These are phyloP conservation scores for Oreochromis tanganicae DNA, from an alignment of 2,113 vertebrate species.

Conservation along the genomic window DNA sequence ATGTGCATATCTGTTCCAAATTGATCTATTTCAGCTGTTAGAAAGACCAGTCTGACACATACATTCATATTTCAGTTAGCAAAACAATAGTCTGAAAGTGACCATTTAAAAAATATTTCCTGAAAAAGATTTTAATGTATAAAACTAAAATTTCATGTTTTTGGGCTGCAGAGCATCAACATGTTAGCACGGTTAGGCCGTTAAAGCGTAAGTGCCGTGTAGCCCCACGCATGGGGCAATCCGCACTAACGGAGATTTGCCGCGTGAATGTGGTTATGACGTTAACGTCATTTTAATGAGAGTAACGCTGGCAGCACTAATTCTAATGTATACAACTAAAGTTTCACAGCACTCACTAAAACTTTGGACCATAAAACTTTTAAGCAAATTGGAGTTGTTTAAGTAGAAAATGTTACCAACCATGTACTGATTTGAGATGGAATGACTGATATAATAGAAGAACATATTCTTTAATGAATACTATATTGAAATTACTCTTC, in stretches of 20 bases:
- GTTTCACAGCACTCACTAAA: background rate
- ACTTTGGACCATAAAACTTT: background rate
- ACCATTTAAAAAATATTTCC: background rate
- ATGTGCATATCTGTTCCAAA: background rate
- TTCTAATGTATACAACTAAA: background rate
- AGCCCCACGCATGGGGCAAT: background rate
- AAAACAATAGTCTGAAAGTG: background rate
- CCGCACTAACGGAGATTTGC: accelerated
- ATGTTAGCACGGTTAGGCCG: background rate
- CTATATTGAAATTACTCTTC: background rate
- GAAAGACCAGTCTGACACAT: background rate
- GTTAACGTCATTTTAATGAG: background rate
- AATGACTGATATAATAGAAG: background rate
- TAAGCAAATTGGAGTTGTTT: background rate
- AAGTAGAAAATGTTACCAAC: background rate
- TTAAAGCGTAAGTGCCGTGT: accelerated
- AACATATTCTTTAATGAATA: background rate
- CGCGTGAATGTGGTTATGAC: background rate
- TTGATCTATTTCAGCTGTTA: background rate
- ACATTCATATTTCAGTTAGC: background rate
- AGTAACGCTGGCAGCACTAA: background rate
- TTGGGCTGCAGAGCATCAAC: background rate
- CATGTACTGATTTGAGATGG: background rate
- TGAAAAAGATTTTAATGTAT: background rate
- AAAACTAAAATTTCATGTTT: background rate